Conservation (phyloP, 2,797 vertebrate species). For the Periparus ater region DNA sequence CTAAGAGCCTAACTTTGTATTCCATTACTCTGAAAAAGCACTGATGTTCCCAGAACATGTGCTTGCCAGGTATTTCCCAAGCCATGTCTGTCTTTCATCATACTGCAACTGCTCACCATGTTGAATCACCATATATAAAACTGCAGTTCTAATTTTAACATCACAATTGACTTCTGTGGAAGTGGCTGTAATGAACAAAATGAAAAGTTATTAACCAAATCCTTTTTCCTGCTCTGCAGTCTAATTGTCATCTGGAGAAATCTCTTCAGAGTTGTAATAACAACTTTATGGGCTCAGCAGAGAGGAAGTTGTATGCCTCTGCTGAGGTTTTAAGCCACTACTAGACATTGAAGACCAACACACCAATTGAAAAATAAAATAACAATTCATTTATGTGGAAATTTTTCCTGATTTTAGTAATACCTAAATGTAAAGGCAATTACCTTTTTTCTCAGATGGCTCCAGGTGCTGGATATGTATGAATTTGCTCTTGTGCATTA, state of each 20-base stretch:
- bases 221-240: constrained; percentile 15
- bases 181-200: constrained; percentile 33
- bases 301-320: background rate
- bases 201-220: constrained; percentile 50
- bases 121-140: background rate
- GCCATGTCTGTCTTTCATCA: background rate
- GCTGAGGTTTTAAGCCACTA: background rate
- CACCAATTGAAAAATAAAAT: background rate
- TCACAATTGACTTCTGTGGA: background rate
- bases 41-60: background rate
- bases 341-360: background rate
- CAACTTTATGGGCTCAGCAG: background rate
- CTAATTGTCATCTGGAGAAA: constrained; percentile 45
- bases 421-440: background rate
- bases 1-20: background rate
- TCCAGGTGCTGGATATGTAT: background rate
- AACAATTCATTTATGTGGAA: background rate
- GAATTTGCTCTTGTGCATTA: background rate
- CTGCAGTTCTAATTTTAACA: constrained; percentile 35
- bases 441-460: background rate
- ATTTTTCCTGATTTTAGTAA: background rate
- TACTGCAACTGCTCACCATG: background rate
- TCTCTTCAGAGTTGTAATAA: background rate
- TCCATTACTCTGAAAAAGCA: background rate
- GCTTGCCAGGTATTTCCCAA: constrained; percentile 21